Percentiles rank a stretch among this genome's conserved stretches.
Conservation (phyloP, 2,113 vertebrate genomes). For the Halcyon malimbica region DNA sequence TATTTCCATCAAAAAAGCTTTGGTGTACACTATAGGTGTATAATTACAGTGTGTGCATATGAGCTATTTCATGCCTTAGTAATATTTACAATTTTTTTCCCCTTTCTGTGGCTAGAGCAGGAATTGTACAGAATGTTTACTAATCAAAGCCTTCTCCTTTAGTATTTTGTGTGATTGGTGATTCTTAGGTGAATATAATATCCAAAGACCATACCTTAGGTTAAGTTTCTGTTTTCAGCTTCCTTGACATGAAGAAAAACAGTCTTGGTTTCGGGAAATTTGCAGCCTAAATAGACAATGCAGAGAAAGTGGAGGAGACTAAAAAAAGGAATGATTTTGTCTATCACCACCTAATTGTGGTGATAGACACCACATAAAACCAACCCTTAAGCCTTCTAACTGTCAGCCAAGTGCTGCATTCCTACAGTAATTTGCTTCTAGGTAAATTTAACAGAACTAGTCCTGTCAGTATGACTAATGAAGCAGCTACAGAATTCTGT, state of each 20-base stretch:
- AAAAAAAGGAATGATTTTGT: neutral
- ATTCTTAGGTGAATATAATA: neutral
- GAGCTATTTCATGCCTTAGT: neutral
- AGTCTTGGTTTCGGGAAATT: neutral
- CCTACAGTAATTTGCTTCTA: neutral
- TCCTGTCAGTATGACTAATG: neutral
- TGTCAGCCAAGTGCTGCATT: neutral
- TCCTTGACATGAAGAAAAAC: neutral
- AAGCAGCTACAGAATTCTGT: neutral
- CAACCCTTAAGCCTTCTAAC: neutral
- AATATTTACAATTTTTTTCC: neutral
- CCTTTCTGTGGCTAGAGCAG: neutral
- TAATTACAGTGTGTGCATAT: neutral
- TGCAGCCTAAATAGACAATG: neutral
- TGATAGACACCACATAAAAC: neutral
- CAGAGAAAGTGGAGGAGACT: neutral
- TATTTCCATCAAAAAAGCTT: neutral
- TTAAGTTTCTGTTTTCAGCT: neutral
- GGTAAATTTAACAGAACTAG: neutral
- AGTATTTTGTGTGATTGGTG: neutral
- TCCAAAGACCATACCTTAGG: too few species aligned
- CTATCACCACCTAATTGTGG: neutral
- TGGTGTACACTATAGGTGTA: neutral
- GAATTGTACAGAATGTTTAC: neutral
- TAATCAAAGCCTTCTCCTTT: neutral